Base-by-base conservation (phyloP, 2,888 invertebrate species). In the Erebia palarica region DNA sequence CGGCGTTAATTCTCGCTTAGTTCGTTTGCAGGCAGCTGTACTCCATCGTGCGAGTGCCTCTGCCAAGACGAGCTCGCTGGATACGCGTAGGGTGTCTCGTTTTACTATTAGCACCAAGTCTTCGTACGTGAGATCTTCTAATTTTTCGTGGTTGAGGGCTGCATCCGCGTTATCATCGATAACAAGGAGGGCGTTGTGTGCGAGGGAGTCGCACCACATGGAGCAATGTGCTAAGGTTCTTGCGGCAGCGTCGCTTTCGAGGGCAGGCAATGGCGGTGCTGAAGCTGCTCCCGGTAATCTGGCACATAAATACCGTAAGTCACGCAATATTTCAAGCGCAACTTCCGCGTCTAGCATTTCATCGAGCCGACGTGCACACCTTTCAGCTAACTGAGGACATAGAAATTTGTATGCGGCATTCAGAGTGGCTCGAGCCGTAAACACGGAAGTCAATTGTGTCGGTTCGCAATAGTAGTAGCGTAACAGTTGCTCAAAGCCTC, bases 391-490 rank as follows among this genome's bases (percentile, higher is more conserved):
- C 21, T 95, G 95, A 8, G 95, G 94, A 78, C 97, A 96, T 61
- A 96, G 91, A 82, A 96, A 96, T 81, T 96, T 96, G 82, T 96
- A 95, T 27, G 96, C 96, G 1, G 96, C 96, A 75, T 96, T 95
- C 42, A 97, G 94, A 0, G 97, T 94, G 55, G 95, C 94, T 36
- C 97, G 91, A 8, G 96, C 96, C 1, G 95, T 95, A 14, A 90
- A 90, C 11, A 95, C 94, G 0, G 95, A 94, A 76, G 94, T 94
- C 63, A 96, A 92, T 65, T 94, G 89, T 13, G 95, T 94, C 3
- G 94, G 94, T 75, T 95, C 95, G 65, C 94, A 94, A 82, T 96
- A 95, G 76, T 96, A 91, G 83, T 94, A 95, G 75, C 96, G 91
- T 65, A 96, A 90, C 3, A 96, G 88, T 80, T 95, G 94, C 80